These are phyloP conservation scores for Lytechinus variegatus DNA, from an alignment of 35 echinoderm and acorn worm species.

Conservation along the genomic window DNA sequence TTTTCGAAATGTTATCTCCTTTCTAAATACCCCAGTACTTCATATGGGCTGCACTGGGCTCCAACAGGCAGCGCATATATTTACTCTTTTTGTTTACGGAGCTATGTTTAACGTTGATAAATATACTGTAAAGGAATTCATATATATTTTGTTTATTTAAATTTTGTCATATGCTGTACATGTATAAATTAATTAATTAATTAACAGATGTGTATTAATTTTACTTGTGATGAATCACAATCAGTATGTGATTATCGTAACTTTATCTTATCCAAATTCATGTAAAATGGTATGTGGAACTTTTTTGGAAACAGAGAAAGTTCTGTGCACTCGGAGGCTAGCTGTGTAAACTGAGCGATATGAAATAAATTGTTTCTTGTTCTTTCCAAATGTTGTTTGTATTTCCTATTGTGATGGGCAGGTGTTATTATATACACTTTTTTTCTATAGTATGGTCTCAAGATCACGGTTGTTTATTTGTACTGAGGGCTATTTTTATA, in stretches of 20 bases:
- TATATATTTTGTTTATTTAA: constrained; percentile 50
- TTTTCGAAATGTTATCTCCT: constrained; percentile 7
- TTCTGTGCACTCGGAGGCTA: constrained; percentile 8
- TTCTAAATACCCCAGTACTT: constrained; percentile 30
- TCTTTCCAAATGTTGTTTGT: not conserved
- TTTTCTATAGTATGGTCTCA: not conserved
- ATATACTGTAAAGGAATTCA: constrained; percentile 43
- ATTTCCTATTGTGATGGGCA: not conserved
- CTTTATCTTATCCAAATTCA: not conserved
- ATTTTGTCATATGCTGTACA: constrained; percentile 20
- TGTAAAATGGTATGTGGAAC: not conserved
- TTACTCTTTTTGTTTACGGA: constrained; percentile 11
- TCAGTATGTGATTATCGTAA: not conserved
- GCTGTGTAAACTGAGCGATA: not conserved
- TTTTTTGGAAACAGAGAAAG: not conserved
- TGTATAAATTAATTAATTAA: constrained; percentile 40
- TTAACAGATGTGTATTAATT: not conserved
- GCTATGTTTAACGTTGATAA: not conserved
- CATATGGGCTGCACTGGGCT: constrained; percentile 16
- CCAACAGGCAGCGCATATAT: not conserved
- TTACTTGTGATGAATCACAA: not conserved
- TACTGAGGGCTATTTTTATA: too few relatives aligned
- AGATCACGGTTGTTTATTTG: not conserved
- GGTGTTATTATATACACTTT: too few relatives aligned
- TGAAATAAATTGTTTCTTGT: not conserved